Conservation (phyloP, 2,797 vertebrate genomes). For the Pagetopsis macropterus region DNA sequence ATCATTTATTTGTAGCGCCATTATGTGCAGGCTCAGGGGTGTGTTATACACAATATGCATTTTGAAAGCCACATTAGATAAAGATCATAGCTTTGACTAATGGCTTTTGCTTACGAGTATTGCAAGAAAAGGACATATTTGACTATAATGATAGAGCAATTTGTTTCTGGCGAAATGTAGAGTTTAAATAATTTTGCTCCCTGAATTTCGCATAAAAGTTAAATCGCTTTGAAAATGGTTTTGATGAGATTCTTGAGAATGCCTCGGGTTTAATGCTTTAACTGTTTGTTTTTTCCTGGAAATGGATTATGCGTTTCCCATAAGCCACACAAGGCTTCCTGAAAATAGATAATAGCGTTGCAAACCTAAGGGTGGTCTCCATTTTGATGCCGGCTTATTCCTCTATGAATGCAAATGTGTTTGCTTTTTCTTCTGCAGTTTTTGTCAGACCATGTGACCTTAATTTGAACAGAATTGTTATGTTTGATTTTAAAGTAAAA, state of each 20-base stretch:
- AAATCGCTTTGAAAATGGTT: conserved; percentile 37
- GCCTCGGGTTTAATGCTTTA: conserved; percentile 43
- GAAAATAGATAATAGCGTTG: conserved; percentile 56
- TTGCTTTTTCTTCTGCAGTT: neutral
- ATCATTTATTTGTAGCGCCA: conserved; percentile 54
- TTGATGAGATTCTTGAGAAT: conserved; percentile 42
- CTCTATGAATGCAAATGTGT: conserved; percentile 34
- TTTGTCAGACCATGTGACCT: neutral
- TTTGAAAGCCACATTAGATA: conserved; percentile 31
- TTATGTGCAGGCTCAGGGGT: conserved; percentile 29
- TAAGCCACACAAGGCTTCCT: conserved; percentile 49
- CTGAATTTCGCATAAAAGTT: conserved; percentile 30
- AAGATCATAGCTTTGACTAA: conserved; percentile 24
- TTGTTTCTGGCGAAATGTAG: neutral
- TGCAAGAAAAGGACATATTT: neutral
- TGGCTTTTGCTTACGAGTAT: neutral
- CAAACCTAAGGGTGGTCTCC: conserved; percentile 49
- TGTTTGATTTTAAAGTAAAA: conserved; percentile 30
- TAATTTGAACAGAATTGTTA: conserved; percentile 12
- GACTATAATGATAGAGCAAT: conserved; percentile 27
- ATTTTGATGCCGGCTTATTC: conserved; percentile 45
- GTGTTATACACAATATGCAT: conserved; percentile 48
- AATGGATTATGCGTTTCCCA: conserved; percentile 53
- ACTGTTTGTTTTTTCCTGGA: conserved; percentile 17
- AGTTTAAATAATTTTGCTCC: conserved; percentile 13